Evolutionary conservation across 2,797 vertebrate species (phyloP), one percentile per base, ranked within the genome.

Genomic region (Morus bassanus): DNA sequence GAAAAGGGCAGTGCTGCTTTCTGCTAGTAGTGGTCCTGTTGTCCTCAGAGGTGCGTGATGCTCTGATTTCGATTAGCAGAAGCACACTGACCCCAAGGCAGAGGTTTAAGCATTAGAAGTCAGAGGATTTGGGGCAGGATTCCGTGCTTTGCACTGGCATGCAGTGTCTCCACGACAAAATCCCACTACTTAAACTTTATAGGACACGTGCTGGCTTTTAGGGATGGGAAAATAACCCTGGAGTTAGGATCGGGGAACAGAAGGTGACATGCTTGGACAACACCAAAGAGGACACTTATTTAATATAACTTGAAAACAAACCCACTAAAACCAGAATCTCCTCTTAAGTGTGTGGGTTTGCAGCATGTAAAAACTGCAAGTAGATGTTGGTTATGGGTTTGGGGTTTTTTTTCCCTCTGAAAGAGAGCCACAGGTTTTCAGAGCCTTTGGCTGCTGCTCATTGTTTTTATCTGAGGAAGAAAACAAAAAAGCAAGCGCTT

Each of bases 91-190:
- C 12, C 14, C 46, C 28, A 24, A 19, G 50, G 61, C 37, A 56
- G 57, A 33, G 12, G 12, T 8, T 76, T 23, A 27, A 53, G 46
- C 41, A 12, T 31, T 43, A 11, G 10, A 25, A 53, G 6, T 30
- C 0, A 0, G 19, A 45, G 59, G 46, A 60, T 27, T 8, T 83
- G 45, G 41, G 64, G 18, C 18, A 60, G 54, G 54, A 37, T 57
- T 83, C 35, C 10, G 43, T 51, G 31, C 14, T 6, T 56, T 30
- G 46, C 67, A 50, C 18, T 48, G 68, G 9, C 27, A 23, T 6
- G 2, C 21, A 2, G 11, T n/a, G 51, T 60, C 11, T 59, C 31
- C 1, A 0, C 1, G 3, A 61, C 70, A 41, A 43, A 10, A 10
- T 48, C 30, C 51, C 75, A 35, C 31, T 7, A 2, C n/a, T 41